Evolutionary conservation across 1,140 invertebrate genomes (phyloP).

Genomic region (Drosophila pallidifrons): DNA sequence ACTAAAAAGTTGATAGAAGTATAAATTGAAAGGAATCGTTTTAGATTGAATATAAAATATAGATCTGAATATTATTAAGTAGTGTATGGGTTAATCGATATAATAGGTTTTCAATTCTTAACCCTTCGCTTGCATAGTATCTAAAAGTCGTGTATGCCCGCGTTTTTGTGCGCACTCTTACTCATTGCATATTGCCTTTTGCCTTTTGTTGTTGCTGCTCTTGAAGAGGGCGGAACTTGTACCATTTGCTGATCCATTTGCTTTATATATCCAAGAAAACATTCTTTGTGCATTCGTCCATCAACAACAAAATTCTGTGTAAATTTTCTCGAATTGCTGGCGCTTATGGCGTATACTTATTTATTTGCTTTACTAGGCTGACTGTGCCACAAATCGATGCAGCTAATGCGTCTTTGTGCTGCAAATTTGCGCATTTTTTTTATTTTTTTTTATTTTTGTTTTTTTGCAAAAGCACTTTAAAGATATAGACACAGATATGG

Average conservation of each 20-base stretch:
- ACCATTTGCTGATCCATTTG: slow-evolving; percentile 19
- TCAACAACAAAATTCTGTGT: slow-evolving; percentile 2
- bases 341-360: slow-evolving; percentile 11
- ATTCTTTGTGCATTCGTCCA: slow-evolving; percentile 15
- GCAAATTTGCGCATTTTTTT: neutral
- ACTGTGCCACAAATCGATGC: neutral
- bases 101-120: neutral
- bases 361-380: slow-evolving; percentile 1
- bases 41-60: neutral
- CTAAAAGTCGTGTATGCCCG: neutral
- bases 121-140: neutral
- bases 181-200: neutral
- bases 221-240: slow-evolving; percentile 17
- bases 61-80: neutral
- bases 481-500: neutral
- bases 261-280: slow-evolving; percentile 6
- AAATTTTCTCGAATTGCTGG: slow-evolving; percentile 15
- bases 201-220: neutral
- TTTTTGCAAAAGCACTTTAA: neutral
- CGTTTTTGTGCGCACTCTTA: neutral
- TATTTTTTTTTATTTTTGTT: neutral
- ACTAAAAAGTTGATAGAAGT: too few species aligned
- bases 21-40: too few species aligned
- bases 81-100: too few species aligned
- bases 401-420: slow-evolving; percentile 4